Conservation (phyloP, 1,140 invertebrate species). For the Drosophila jambulina region DNA sequence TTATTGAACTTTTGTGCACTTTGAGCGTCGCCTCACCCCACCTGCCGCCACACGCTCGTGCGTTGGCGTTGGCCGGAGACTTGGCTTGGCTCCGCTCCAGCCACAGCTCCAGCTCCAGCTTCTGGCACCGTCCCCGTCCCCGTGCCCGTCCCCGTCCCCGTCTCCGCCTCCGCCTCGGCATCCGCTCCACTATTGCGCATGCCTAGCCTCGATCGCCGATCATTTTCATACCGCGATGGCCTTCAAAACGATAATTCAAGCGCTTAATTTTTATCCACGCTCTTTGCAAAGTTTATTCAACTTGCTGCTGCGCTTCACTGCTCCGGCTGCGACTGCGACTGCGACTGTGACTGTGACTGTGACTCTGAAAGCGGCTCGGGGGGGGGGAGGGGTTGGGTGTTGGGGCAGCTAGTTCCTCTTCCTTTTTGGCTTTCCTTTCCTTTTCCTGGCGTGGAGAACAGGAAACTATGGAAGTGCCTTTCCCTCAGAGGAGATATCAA, state of each 20-base stretch:
- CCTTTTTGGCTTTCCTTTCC: slow-evolving; percentile 1
- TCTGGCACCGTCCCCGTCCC: neutral
- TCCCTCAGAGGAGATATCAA: neutral
- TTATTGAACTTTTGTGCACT: slow-evolving; percentile 82
- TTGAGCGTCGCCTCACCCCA: slow-evolving; percentile 54
- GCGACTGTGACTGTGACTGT: slow-evolving; percentile 9
- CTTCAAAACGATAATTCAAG: slow-evolving; percentile 84
- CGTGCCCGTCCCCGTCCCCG: neutral
- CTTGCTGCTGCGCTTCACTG: slow-evolving; percentile 41
- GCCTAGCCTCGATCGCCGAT: slow-evolving; percentile 76
- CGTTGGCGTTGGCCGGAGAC: slow-evolving; percentile 54
- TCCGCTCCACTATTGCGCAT: slow-evolving; percentile 70
- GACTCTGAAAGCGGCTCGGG: slow-evolving; percentile 5
- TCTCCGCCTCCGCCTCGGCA: neutral
- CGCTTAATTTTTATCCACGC: slow-evolving; percentile 79
- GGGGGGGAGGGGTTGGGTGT: neutral
- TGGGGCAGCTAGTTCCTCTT: slow-evolving; percentile 1
- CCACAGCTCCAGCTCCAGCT: slow-evolving; percentile 17
- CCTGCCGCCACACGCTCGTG: slow-evolving; percentile 42
- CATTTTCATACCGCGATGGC: slow-evolving; percentile 77
- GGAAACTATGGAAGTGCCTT: neutral
- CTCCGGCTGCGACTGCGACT: neutral
- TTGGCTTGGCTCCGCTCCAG: slow-evolving; percentile 4
- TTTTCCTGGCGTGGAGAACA: neutral
- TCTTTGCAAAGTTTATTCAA: slow-evolving; percentile 83